Evolutionary conservation across 1,140 invertebrate species (phyloP).

Genomic region (Ooceraea biroi): DNA sequence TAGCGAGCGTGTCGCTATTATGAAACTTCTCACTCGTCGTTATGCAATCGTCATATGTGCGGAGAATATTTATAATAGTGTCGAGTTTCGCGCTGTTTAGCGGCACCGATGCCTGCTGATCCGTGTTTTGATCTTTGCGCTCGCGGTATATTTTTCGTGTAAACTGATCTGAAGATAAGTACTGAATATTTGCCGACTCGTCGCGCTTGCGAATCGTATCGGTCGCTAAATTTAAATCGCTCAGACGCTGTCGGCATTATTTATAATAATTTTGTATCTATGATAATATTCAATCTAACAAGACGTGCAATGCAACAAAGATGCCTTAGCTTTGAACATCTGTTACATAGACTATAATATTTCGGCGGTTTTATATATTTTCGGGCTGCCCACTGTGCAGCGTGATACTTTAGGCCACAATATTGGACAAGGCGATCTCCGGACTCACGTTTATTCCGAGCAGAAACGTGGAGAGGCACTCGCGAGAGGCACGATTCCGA

Average conservation of each 20-base stretch:
- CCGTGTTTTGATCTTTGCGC: slow-evolving; percentile 24
- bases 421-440: slow-evolving; percentile 31
- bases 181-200: neutral
- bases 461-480: slow-evolving; percentile 42
- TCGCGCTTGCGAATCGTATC: neutral
- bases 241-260: neutral
- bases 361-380: neutral
- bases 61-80: slow-evolving; percentile 36
- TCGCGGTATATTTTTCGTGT: slow-evolving; percentile 23
- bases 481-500: slow-evolving; percentile 67
- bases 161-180: neutral
- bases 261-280: neutral
- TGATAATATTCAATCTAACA: too few relatives aligned
- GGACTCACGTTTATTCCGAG: slow-evolving; percentile 72
- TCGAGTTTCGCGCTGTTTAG: slow-evolving; percentile 4
- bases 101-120: neutral
- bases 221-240: neutral
- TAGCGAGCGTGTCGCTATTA: slow-evolving; percentile 50
- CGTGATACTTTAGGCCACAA: too few relatives aligned
- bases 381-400: neutral
- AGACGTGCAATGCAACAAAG: too few relatives aligned
- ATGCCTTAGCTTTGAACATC: too few relatives aligned
- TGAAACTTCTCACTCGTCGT: slow-evolving; percentile 28
- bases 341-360: neutral
- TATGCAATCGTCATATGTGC: slow-evolving; percentile 16